phyloP scores from a whole-genome alignment of 2,797 vertebrate genomes.

The Peromyscus aztecus region DNA sequence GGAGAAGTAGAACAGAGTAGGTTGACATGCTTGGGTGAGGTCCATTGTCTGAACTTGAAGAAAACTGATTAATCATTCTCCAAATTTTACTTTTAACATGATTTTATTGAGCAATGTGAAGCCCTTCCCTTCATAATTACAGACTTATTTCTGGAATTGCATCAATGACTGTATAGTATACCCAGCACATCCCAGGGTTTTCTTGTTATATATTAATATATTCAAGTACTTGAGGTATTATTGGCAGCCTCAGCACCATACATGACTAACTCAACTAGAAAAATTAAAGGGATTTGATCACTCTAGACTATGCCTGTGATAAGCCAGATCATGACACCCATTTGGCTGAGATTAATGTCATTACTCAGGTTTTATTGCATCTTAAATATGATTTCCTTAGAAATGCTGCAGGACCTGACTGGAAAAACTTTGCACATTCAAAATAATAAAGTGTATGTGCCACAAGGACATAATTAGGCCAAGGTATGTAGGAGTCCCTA shows the following conservation, averaged over 20 bases:
- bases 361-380: neutral
- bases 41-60: slow-evolving; percentile 48
- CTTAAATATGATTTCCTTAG: slow-evolving; percentile 4
- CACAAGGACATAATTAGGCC: neutral
- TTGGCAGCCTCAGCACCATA: neutral
- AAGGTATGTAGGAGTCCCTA: neutral
- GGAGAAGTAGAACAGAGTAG: neutral
- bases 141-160: neutral
- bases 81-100: neutral
- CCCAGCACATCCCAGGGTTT: neutral
- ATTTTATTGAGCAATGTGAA: slow-evolving; percentile 48
- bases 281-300: slow-evolving; percentile 10
- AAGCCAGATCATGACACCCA: neutral
- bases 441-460: slow-evolving; percentile 11
- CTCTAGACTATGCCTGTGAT: neutral
- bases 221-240: neutral
- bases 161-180: slow-evolving; percentile 17
- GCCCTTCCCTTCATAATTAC: slow-evolving; percentile 30
- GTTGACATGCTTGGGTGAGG: neutral
- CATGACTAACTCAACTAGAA: neutral
- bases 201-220: neutral
- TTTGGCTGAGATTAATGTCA: neutral
- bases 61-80: neutral
- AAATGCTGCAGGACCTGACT: neutral
- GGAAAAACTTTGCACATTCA: neutral